Evolutionary conservation across 2,888 invertebrate species (phyloP).

Genomic region (Anodontia alba): DNA sequence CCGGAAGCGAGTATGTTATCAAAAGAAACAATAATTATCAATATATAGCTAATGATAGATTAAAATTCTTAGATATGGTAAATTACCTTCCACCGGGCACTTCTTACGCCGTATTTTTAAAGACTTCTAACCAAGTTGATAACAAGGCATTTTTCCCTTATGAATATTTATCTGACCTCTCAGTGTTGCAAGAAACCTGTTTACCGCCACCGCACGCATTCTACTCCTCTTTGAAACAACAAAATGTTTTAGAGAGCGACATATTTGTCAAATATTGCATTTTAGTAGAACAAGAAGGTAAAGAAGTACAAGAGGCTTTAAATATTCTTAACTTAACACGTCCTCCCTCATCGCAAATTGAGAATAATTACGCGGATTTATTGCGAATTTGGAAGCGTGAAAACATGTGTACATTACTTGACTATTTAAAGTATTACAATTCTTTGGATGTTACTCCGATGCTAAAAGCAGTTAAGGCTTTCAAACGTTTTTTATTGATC

Average conservation of each 20-base stretch:
- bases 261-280: not conserved
- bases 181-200: not conserved
- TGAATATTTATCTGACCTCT: not conserved
- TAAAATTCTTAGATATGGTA: too few species aligned
- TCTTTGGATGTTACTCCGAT: conserved; percentile 9
- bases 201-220: conserved; percentile 24
- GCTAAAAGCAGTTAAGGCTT: conserved; percentile 3
- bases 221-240: conserved; percentile 16
- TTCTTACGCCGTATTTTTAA: too few species aligned
- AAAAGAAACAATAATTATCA: too few species aligned
- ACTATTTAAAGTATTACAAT: conserved; percentile 21
- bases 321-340: not conserved
- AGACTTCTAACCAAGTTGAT: too few species aligned
- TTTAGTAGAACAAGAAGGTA: conserved; percentile 10
- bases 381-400: conserved; percentile 8
- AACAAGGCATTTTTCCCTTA: not conserved
- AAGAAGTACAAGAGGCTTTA: not conserved
- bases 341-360: not conserved
- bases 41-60: too few species aligned
- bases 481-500: not conserved
- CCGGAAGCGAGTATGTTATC: too few species aligned
- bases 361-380: not conserved
- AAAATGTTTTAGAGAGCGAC: not conserved
- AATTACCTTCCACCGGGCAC: too few species aligned
- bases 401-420: not conserved